phyloP scores from a whole-genome alignment of 2,888 invertebrate genomes.

The Crocallis elinguaria region DNA sequence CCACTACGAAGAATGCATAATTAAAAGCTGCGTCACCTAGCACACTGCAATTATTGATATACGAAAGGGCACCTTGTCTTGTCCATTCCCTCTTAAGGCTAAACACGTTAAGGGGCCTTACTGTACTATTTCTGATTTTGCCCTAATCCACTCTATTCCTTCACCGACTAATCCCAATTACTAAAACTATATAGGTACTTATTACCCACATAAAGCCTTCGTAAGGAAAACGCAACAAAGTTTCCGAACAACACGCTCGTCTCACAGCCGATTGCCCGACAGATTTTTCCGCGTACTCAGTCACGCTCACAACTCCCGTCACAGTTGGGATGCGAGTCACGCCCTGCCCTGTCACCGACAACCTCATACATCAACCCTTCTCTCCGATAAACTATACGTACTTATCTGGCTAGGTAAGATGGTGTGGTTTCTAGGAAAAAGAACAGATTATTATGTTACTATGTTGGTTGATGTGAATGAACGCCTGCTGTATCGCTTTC shows the following conservation, averaged over 20 bases:
- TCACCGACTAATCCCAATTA: slow-evolving; percentile 1
- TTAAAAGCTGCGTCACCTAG: no score
- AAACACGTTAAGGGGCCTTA: no score
- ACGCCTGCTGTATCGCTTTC: no score
- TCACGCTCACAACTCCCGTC: no score
- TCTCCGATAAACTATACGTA: slow-evolving; percentile 46
- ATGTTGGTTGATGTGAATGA: slow-evolving; percentile 4
- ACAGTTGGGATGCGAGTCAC: slow-evolving; percentile 60
- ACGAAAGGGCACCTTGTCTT: no score
- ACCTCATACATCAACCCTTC: slow-evolving; percentile 75
- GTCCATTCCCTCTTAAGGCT: no score
- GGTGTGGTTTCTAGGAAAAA: slow-evolving; percentile 1
- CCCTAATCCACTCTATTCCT: no score
- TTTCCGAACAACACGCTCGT: slow-evolving; percentile 33
- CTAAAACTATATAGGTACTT: slow-evolving; percentile 9
- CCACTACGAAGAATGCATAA: no score
- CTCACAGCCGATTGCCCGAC: slow-evolving; percentile 35
- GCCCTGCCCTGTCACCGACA: slow-evolving; percentile 61
- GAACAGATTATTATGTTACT: slow-evolving; percentile 18
- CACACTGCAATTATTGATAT: no score
- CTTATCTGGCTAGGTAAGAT: slow-evolving; percentile 43
- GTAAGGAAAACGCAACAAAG: slow-evolving; percentile 29
- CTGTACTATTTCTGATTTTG: no score
- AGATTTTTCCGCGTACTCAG: slow-evolving; percentile 30
- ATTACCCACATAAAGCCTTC: slow-evolving; percentile 13